Conservation (phyloP, 2,113 vertebrate species). For the Pelecanoides urinatrix region DNA sequence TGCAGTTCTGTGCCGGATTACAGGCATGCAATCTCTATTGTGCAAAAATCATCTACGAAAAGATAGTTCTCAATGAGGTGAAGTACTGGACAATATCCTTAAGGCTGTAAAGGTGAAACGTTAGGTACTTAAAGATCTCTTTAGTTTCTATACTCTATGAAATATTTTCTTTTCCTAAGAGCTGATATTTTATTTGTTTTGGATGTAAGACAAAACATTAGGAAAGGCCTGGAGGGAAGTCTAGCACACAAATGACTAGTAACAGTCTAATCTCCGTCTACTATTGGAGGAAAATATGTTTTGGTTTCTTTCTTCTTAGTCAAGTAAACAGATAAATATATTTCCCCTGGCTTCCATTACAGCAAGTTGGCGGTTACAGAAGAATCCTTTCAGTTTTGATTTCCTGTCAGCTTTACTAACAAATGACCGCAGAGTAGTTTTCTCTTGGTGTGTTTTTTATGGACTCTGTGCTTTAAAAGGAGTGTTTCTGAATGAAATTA, state of each 20-base stretch:
- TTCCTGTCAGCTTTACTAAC: constrained; percentile 54
- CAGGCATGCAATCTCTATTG: not conserved
- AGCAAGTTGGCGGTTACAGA: constrained; percentile 39
- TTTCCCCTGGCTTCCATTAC: constrained; percentile 56
- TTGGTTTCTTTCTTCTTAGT: constrained; percentile 55
- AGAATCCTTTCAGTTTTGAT: constrained; percentile 60
- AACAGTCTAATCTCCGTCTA: constrained; percentile 11
- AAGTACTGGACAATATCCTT: not conserved
- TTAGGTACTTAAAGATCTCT: not conserved
- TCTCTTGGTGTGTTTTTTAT: constrained; percentile 44
- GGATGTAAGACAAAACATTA: constrained; percentile 33
- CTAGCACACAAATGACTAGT: constrained; percentile 37
- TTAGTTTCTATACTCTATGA: not conserved
- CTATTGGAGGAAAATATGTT: constrained; percentile 44
- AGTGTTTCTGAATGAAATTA: not conserved
- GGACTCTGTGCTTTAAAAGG: not conserved
- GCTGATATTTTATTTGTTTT: constrained; percentile 33
- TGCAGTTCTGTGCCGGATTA: not conserved
- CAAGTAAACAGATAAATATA: constrained; percentile 63
- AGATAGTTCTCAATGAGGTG: not conserved
- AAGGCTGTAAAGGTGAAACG: not conserved
- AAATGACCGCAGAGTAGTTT: constrained; percentile 12
- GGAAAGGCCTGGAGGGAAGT: constrained; percentile 35
- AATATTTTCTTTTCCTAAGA: constrained; percentile 2
- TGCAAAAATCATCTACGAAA: not conserved